phyloP scores from a whole-genome alignment of 2,888 invertebrate genomes.

The Cephus runcator region DNA sequence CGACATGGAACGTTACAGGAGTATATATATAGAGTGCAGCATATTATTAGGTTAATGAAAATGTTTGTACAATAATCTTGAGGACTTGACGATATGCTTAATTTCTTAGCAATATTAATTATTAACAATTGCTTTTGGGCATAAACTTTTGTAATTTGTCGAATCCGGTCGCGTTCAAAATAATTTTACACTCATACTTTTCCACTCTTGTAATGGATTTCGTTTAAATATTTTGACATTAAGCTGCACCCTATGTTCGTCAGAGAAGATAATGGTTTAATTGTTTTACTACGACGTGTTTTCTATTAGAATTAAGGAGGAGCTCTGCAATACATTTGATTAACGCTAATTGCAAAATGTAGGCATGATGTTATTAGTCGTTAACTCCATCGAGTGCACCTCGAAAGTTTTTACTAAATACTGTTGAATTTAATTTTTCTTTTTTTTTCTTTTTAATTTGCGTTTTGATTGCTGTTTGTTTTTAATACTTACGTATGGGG shows the following conservation, averaged over 20 bases:
- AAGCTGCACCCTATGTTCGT: neutral
- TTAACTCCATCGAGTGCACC: neutral
- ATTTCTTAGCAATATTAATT: neutral
- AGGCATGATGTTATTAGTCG: neutral
- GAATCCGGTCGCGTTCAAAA: neutral
- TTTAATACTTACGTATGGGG: constrained; percentile 71
- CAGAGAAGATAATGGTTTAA: neutral
- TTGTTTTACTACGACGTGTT: neutral
- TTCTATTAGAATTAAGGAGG: neutral
- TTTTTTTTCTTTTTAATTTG: neutral
- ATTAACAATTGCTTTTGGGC: neutral
- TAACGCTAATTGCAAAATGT: neutral
- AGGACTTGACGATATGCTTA: neutral
- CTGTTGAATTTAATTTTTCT: neutral
- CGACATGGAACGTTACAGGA: neutral
- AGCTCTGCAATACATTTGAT: neutral
- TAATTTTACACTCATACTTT: neutral
- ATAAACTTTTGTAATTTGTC: neutral
- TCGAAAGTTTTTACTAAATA: neutral
- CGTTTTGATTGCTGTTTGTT: neutral
- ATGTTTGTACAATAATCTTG: neutral
- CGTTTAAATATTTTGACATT: neutral
- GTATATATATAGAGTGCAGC: neutral
- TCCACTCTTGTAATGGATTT: neutral
- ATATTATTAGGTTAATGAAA: neutral